Percentiles rank a stretch among this genome's conserved stretches.
Conservation (phyloP, 1,140 invertebrate genomes). For the Uloborus diversus region DNA sequence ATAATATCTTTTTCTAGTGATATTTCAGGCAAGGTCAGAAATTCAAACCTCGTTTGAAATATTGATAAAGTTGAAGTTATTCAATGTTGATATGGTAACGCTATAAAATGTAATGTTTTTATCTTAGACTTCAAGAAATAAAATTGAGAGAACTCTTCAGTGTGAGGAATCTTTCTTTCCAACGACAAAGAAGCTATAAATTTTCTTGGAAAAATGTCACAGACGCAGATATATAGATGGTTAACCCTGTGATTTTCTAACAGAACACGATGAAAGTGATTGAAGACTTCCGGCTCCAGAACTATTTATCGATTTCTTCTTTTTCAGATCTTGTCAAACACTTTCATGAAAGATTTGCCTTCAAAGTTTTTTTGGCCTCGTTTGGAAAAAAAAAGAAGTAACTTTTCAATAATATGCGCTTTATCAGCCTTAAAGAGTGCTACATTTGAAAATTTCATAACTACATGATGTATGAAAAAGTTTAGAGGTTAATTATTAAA, state of each 20-base stretch:
- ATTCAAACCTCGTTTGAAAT: too few relatives aligned
- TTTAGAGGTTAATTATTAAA: background rate
- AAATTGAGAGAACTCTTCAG: too few relatives aligned
- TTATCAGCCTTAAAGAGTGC: background rate
- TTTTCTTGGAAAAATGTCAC: background rate
- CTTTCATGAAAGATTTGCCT: background rate
- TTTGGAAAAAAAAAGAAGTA: background rate
- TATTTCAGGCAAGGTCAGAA: too few relatives aligned
- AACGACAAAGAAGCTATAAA: background rate
- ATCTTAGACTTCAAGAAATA: too few relatives aligned
- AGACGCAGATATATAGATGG: background rate
- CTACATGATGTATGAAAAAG: background rate
- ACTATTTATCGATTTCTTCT: background rate
- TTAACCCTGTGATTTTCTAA: background rate
- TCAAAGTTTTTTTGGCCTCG: background rate
- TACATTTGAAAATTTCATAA: constrained; percentile 10
- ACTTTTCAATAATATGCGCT: background rate
- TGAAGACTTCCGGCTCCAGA: background rate
- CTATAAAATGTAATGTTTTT: too few relatives aligned
- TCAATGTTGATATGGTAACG: too few relatives aligned
- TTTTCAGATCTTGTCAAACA: background rate
- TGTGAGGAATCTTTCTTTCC: too few relatives aligned
- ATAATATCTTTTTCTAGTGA: too few relatives aligned
- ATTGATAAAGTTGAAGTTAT: too few relatives aligned
- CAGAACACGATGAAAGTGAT: background rate